Evolutionary conservation across 2,888 invertebrate genomes (phyloP), one percentile per base, ranked within the genome.

Genomic region (Drosophila ezoana): DNA sequence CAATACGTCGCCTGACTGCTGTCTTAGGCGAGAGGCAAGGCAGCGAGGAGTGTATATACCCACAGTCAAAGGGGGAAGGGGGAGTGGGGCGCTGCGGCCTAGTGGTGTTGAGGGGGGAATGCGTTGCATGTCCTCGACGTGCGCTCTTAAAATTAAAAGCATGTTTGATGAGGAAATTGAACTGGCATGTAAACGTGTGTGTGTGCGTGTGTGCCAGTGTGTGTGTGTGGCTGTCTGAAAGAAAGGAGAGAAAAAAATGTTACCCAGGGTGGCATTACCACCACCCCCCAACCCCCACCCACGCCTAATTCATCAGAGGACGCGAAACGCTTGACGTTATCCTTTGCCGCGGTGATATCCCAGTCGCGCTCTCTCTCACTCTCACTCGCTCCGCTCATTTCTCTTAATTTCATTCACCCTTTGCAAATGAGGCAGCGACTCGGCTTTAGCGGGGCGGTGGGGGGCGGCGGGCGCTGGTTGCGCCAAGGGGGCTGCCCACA

Each of bases 351-450:
- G 61, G 53, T 57, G 59, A 61, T 73, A 67, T 72, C 64, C 28
- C 66, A 52, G 52, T 62, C 58, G 64, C 38, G 54, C 52, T 54
- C 58, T 64, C 51, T 2, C 28, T 28, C n/a, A n/a, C 2, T 28
- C 2, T 28, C 8, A 23, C 41, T 28, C 40, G 52, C 47, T 63
- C 57, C 53, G 57, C 64, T 71, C 85, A 70, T 84, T 84, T 84
- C 71, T 71, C 78, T 76, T 74, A 86, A 88, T 83, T 88, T 86
- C 89, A 82, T 89, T 87, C 86, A 87, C 86, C 86, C 86, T 87
- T 87, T 87, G 89, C 90, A 87, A 89, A 88, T 86, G 89, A 86
- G 28, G 89, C 83, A 59, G 8, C 8, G 28, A 28, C 8, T 28
- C 8, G 28, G 28, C 28, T 47, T 23, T 40, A 49, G 43, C 56